Conservation (phyloP, 2,797 vertebrate genomes). For the Phataginus tetradactyla region DNA sequence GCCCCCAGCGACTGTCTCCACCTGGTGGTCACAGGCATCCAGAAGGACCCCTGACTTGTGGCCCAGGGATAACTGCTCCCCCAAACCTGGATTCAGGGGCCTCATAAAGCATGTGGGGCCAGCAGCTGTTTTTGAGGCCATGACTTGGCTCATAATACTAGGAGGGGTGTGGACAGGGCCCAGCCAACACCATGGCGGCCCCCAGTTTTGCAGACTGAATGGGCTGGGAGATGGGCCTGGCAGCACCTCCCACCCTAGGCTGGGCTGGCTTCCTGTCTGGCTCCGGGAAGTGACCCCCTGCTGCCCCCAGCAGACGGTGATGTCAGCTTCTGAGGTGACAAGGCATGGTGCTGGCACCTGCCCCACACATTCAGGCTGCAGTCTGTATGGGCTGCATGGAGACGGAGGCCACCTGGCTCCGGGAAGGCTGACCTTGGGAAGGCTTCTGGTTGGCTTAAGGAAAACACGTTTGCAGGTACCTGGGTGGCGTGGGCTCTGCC, state of each 20-base stretch:
- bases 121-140: accelerated
- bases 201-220: accelerated
- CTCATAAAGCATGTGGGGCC: not conserved
- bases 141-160: not conserved
- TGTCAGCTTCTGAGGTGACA: constrained; percentile 28
- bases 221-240: not conserved
- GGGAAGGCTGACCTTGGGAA: not conserved
- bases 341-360: not conserved
- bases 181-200: not conserved
- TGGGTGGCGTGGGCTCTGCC: not conserved
- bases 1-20: accelerated
- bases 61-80: not conserved
- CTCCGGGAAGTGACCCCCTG: not conserved
- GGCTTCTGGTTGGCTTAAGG: not conserved
- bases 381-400: not conserved
- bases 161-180: not conserved
- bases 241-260: not conserved
- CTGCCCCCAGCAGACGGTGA: not conserved
- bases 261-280: constrained; percentile 55
- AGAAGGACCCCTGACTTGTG: not conserved
- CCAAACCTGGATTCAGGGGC: not conserved
- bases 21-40: not conserved
- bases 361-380: not conserved
- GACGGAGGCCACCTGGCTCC: not conserved
- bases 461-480: not conserved